Conservation (phyloP, 2,888 invertebrate species). For the Euzophera pinguis region DNA sequence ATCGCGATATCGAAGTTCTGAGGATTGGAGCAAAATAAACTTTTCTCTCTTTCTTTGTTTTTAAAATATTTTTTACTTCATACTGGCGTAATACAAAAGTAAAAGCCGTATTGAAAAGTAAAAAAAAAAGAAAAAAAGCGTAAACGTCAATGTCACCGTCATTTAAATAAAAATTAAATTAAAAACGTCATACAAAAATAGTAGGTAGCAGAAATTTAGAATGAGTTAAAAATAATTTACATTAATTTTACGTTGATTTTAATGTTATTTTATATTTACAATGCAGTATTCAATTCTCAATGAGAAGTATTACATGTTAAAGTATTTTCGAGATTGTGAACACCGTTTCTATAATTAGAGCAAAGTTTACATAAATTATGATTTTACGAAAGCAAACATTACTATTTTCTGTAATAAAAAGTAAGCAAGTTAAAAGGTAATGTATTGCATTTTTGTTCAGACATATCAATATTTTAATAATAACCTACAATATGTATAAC, state of each 20-base stretch:
- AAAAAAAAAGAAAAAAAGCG: no score
- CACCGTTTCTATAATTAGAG: slow-evolving; percentile 38
- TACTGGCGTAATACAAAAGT: no score
- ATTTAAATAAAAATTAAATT: slow-evolving; percentile 23
- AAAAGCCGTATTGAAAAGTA: no score
- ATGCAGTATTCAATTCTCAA: slow-evolving; percentile 28
- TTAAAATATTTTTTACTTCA: no score
- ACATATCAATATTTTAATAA: slow-evolving; percentile 13
- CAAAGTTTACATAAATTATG: slow-evolving; percentile 67
- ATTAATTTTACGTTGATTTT: slow-evolving; percentile 37
- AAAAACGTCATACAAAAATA: slow-evolving; percentile 64
- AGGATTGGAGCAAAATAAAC: no score
- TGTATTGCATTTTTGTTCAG: slow-evolving; percentile 29
- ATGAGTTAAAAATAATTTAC: slow-evolving; percentile 75
- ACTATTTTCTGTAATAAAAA: slow-evolving; percentile 60
- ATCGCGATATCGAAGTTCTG: no score
- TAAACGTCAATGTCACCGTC: slow-evolving; percentile 24
- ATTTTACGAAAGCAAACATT: slow-evolving; percentile 67
- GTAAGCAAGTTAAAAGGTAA: slow-evolving; percentile 63
- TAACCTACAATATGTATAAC: no score
- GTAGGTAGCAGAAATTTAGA: slow-evolving; percentile 59
- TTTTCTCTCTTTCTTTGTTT: no score
- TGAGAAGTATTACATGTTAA: slow-evolving; percentile 34
- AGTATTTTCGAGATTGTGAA: slow-evolving; percentile 38
- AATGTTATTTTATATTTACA: slow-evolving; percentile 22